Percentiles rank a stretch among this genome's conserved stretches.
Conservation (phyloP, 2,797 vertebrate genomes). For the Oophaga sylvatica region DNA sequence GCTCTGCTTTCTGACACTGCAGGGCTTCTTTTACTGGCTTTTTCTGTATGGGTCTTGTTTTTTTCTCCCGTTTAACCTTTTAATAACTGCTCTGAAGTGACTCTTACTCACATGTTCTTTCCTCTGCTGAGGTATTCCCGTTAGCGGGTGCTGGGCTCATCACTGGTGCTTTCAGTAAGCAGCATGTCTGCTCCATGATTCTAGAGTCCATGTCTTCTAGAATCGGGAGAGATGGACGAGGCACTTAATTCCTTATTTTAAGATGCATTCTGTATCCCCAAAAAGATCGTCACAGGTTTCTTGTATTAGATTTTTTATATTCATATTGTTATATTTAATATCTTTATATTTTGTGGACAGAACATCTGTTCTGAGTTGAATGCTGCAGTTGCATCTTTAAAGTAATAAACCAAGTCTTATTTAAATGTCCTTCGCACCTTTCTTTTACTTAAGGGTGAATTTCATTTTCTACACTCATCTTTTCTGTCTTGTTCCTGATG, state of each 20-base stretch:
- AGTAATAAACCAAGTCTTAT: neutral
- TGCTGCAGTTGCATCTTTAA: slow-evolving; percentile 43
- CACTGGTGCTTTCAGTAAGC: slow-evolving; percentile 60
- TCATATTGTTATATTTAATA: no score
- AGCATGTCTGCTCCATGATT: slow-evolving; percentile 46
- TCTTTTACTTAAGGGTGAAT: neutral
- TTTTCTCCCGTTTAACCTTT: slow-evolving; percentile 64
- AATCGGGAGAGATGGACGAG: neutral
- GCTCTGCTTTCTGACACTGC: slow-evolving; percentile 71
- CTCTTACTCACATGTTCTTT: slow-evolving; percentile 70
- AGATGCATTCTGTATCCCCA: slow-evolving; percentile 21
- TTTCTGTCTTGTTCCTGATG: neutral
- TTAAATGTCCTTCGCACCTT: neutral
- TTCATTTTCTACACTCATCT: neutral
- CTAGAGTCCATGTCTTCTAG: slow-evolving; percentile 59
- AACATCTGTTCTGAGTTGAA: neutral
- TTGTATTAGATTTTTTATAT: neutral
- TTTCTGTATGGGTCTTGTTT: slow-evolving; percentile 62
- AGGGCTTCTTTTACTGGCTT: slow-evolving; percentile 74
- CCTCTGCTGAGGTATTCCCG: slow-evolving; percentile 63
- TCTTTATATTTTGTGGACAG: neutral
- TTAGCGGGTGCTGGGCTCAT: slow-evolving; percentile 58
- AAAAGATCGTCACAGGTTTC: neutral
- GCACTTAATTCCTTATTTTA: slow-evolving; percentile 15
- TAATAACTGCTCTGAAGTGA: slow-evolving; percentile 75